Evolutionary conservation across 2,797 vertebrate species (phyloP).

Genomic region (Gambelia wislizenii): DNA sequence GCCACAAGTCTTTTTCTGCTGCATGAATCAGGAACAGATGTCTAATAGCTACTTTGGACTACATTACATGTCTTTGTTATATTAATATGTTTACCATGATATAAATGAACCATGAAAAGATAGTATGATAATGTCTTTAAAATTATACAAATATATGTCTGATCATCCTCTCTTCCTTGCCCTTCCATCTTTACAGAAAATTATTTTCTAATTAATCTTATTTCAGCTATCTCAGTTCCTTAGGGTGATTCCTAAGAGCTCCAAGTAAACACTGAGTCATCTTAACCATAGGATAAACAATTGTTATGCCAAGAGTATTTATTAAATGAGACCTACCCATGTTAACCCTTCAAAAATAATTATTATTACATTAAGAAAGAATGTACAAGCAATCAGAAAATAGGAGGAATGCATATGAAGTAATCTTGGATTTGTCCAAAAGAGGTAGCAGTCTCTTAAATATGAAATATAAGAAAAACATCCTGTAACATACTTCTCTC

Average conservation of each 20-base stretch:
- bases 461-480: not conserved
- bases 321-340: conserved; percentile 13
- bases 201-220: not conserved
- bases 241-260: conserved; percentile 15
- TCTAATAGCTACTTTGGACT: not conserved
- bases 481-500: not conserved
- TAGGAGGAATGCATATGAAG: not conserved
- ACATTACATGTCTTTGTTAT: not conserved
- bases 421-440: not conserved
- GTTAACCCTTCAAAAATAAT: not conserved
- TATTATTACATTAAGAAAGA: not conserved
- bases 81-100: not conserved
- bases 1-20: not conserved
- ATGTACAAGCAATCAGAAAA: conserved; percentile 12
- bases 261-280: too few species aligned
- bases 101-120: not conserved
- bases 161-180: not conserved
- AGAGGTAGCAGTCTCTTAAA: not conserved
- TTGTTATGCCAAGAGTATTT: not conserved
- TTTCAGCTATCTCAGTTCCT: not conserved
- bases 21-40: not conserved
- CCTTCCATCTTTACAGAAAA: not conserved
- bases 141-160: not conserved
- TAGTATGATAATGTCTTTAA: not conserved
- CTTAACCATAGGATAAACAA: conserved; percentile 4